phyloP scores from a whole-genome alignment of 2,797 vertebrate genomes.

The Dryobates pubescens region DNA sequence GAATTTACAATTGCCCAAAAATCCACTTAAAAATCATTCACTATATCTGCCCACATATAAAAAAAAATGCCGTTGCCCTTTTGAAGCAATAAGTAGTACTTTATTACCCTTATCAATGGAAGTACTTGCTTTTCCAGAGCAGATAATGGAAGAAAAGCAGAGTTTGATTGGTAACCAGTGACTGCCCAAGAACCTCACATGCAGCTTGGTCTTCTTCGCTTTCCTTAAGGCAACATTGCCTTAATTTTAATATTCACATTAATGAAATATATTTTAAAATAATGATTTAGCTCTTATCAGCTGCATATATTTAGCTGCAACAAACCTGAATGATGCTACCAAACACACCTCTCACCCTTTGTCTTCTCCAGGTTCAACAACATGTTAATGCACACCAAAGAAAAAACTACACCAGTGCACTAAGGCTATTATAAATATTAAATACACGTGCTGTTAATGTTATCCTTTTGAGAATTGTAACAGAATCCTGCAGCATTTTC shows the following conservation, averaged over 20 bases:
- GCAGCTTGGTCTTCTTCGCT: not conserved
- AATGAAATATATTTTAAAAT: not conserved
- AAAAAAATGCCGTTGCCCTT: not conserved
- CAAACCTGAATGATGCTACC: not conserved
- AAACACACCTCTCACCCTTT: not conserved
- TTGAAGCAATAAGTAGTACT: not conserved
- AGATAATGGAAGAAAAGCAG: not conserved
- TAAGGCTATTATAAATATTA: not conserved
- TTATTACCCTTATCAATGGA: not conserved
- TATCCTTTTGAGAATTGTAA: not conserved
- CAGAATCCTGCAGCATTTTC: not conserved
- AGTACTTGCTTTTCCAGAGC: not conserved
- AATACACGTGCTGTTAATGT: not conserved
- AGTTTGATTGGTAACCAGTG: not conserved
- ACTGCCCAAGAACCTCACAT: not conserved
- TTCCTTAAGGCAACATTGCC: not conserved
- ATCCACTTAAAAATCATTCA: not conserved
- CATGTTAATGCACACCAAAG: not conserved
- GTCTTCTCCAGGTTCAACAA: not conserved
- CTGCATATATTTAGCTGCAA: not conserved
- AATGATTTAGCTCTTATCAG: not conserved
- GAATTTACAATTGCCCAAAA: not conserved
- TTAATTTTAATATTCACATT: not conserved
- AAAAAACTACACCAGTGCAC: not conserved
- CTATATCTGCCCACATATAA: not conserved